Conservation (phyloP, 2,888 invertebrate genomes). For the Rapana venosa region DNA sequence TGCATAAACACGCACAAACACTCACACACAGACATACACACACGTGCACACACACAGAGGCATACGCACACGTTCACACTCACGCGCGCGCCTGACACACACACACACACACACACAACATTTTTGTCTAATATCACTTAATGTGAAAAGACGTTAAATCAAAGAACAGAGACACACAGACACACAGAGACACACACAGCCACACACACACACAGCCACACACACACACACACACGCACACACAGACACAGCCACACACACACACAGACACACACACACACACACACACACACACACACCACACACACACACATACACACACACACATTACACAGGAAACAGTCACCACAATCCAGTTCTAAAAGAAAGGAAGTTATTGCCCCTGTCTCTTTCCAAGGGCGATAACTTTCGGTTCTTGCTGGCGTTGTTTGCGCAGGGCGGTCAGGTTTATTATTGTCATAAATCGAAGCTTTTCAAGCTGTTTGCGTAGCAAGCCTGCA, state of each 20-base stretch:
- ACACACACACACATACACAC: not conserved
- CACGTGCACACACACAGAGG: slow-evolving; percentile 10
- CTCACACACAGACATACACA: slow-evolving; percentile 11
- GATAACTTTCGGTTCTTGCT: not conserved
- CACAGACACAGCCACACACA: slow-evolving; percentile 5
- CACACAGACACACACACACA: slow-evolving; percentile 9
- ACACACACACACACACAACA: not conserved
- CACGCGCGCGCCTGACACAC: not conserved
- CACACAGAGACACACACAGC: not conserved
- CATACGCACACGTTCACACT: not conserved
- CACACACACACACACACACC: slow-evolving; percentile 7
- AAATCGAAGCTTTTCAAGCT: not conserved
- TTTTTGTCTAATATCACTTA: too few species aligned
- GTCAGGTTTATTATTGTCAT: not conserved
- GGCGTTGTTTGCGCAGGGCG: not conserved
- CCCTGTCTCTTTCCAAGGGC: not conserved
- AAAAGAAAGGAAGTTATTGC: not conserved
- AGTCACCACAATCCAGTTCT: too few species aligned
- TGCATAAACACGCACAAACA: not conserved
- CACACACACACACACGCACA: not conserved
- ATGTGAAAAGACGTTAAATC: too few species aligned
- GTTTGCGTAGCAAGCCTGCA: not conserved
- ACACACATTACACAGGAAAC: not conserved
- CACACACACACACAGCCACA: not conserved
- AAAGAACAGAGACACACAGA: not conserved